These are phyloP conservation scores for Apostichopus japonicus DNA, from an alignment of 35 echinoderm and acorn worm genomes.

Conservation along the genomic window DNA sequence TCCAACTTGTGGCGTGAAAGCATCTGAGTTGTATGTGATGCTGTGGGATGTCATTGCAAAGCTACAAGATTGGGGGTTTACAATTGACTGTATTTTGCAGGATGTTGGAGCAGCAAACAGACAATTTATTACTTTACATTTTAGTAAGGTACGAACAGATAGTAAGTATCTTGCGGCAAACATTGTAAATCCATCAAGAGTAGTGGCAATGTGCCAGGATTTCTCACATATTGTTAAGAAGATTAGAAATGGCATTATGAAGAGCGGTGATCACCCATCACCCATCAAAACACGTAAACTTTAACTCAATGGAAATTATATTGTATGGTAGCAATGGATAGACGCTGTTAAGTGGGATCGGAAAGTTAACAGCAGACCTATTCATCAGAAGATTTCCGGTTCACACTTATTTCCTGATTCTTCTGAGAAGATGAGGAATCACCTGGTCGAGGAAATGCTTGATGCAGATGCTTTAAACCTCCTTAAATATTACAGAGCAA, in stretches of 20 bases:
- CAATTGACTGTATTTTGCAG: slow-evolving; percentile 34
- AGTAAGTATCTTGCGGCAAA: background rate
- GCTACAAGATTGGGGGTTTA: slow-evolving; percentile 39
- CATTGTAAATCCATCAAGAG: background rate
- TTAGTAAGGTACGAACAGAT: background rate
- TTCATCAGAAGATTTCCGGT: slow-evolving; percentile 24
- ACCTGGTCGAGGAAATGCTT: slow-evolving; percentile 30
- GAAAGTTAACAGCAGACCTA: slow-evolving; percentile 3
- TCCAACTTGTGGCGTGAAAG: slow-evolving; percentile 16
- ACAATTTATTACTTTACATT: slow-evolving; percentile 19
- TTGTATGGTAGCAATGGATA: slow-evolving; percentile 36
- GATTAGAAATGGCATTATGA: slow-evolving; percentile 38
- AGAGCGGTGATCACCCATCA: slow-evolving; percentile 23
- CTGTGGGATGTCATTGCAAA: slow-evolving; percentile 36
- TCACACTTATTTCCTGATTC: slow-evolving; percentile 19
- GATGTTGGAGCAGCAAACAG: slow-evolving; percentile 33
- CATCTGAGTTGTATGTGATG: background rate
- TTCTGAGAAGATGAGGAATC: slow-evolving; percentile 45
- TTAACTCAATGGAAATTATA: background rate
- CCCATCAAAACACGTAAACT: slow-evolving; percentile 6
- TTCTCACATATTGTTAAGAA: slow-evolving; percentile 54
- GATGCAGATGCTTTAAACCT: slow-evolving; percentile 8
- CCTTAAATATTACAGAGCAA: background rate
- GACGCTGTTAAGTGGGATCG: slow-evolving; percentile 22
- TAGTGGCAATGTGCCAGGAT: slow-evolving; percentile 17